Percentiles rank a stretch among this genome's conserved stretches.
Evolutionary conservation across 92 coral and sea anemone genomes (phyloP).

Genomic region (Zoanthus sociatus): DNA sequence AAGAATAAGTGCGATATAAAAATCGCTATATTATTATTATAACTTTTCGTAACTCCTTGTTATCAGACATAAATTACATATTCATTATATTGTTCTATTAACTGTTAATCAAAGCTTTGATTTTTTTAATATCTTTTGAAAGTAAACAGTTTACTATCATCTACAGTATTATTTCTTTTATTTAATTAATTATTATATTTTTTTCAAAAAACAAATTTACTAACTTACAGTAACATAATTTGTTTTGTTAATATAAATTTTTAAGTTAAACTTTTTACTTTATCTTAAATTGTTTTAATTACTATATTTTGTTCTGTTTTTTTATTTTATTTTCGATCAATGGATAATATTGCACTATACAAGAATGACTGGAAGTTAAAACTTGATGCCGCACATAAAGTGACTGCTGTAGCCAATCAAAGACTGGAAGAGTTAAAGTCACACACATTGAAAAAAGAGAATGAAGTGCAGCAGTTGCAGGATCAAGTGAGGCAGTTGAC

Average conservation of each 20-base stretch:
- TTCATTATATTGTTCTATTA: no score
- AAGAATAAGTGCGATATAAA: no score
- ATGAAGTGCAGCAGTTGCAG: constrained; percentile 56
- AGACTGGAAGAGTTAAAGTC: constrained; percentile 73
- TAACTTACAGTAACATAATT: not conserved
- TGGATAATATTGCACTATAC: not conserved
- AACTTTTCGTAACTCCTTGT: not conserved
- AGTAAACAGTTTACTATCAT: no score
- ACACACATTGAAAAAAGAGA: constrained; percentile 58
- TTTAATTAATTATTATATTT: no score
- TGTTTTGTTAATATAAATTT: not conserved
- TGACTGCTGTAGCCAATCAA: constrained; percentile 62
- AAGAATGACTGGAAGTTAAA: constrained; percentile 60
- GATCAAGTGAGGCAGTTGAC: constrained; percentile 74
- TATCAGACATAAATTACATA: no score
- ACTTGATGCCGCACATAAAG: constrained; percentile 77
- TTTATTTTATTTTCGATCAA: not conserved
- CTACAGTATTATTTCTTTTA: no score
- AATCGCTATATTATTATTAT: no score
- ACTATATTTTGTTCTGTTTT: not conserved
- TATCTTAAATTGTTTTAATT: not conserved
- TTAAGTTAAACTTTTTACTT: not conserved
- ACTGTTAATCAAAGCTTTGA: no score
- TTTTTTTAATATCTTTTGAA: no score
- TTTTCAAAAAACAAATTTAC: no score